Conservation (phyloP, 2,888 invertebrate genomes). For the Pseudanteris insignis region DNA sequence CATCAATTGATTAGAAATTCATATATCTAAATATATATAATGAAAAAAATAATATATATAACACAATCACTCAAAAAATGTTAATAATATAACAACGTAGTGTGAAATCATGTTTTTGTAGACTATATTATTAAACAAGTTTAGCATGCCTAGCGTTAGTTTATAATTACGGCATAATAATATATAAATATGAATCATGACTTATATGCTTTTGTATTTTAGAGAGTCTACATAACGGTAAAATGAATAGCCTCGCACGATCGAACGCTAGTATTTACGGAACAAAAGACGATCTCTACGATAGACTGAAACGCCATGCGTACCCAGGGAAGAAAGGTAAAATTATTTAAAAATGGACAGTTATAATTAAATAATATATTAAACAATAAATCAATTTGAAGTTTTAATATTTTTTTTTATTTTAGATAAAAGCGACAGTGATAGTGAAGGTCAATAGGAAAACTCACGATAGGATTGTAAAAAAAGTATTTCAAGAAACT, state of each 20-base stretch:
- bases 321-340: slow-evolving; percentile 97
- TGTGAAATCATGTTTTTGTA: too few relatives aligned
- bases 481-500: too few relatives aligned
- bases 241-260: slow-evolving; percentile 91
- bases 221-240: slow-evolving; percentile 83
- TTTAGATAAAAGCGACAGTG: slow-evolving; percentile 92
- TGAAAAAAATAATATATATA: too few relatives aligned
- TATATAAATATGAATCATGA: not conserved
- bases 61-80: too few relatives aligned
- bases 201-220: slow-evolving; percentile 29
- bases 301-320: slow-evolving; percentile 93
- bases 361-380: not conserved
- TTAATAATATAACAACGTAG: too few relatives aligned
- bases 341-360: slow-evolving; percentile 52
- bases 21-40: too few relatives aligned
- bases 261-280: slow-evolving; percentile 95
- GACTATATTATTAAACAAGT: too few relatives aligned
- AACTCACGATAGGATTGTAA: slow-evolving; percentile 64
- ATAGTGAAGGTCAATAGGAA: slow-evolving; percentile 94
- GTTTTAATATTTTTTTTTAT: slow-evolving; percentile 58
- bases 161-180: too few relatives aligned
- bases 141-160: too few relatives aligned
- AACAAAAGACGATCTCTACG: slow-evolving; percentile 94
- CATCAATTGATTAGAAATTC: too few relatives aligned
- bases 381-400: not conserved